Percentiles rank a stretch among this genome's conserved stretches.
phyloP scores from a whole-genome alignment of 2,113 vertebrate genomes.

The Typhlomys cinereus region DNA sequence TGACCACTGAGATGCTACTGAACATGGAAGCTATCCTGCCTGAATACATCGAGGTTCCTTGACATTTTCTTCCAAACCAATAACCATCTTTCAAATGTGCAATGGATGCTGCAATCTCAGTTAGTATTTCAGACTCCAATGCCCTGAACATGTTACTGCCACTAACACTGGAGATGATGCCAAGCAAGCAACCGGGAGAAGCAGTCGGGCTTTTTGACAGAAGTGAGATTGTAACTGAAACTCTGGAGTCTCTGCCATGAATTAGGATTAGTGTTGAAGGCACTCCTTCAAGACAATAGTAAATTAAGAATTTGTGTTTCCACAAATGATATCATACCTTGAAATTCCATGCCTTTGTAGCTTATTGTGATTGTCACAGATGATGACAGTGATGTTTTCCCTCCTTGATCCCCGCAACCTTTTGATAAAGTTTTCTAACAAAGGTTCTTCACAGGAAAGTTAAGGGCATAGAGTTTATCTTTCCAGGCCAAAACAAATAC shows the following conservation, averaged over 20 bases:
- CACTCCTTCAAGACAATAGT: not conserved
- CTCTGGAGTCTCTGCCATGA: not conserved
- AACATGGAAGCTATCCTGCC: not conserved
- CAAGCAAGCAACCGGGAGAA: conserved; percentile 17
- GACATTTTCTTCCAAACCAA: not conserved
- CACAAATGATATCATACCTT: not conserved
- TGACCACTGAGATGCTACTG: not conserved
- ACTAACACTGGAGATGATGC: conserved; percentile 8
- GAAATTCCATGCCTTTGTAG: not conserved
- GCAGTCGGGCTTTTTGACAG: conserved; percentile 5
- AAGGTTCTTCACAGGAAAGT: not conserved
- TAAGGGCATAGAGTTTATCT: not conserved
- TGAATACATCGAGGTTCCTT: not conserved
- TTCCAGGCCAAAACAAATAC: not conserved
- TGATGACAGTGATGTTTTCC: not conserved
- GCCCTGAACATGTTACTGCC: conserved; percentile 5
- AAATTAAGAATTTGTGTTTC: not conserved
- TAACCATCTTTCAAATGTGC: not conserved
- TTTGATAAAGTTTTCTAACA: not conserved
- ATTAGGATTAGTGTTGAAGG: not conserved
- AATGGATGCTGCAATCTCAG: conserved; percentile 7
- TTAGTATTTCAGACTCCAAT: not conserved
- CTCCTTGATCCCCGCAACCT: not conserved
- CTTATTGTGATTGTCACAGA: not conserved
- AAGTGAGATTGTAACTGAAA: conserved; percentile 24